Evolutionary conservation across 2,797 vertebrate genomes (phyloP), one percentile per base, ranked within the genome.

Genomic region (Merluccius polli): DNA sequence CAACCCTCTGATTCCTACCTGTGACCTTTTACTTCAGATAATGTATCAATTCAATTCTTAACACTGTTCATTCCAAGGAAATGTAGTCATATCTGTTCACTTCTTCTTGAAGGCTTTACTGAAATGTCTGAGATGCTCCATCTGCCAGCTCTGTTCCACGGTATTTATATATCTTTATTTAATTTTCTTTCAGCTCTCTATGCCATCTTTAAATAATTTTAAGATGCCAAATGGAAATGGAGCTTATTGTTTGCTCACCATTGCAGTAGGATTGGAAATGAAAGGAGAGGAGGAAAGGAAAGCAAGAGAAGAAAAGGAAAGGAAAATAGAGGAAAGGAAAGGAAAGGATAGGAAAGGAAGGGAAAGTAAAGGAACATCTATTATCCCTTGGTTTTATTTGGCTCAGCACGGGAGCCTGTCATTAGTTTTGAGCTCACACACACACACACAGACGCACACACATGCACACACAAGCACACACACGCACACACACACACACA

Each of bases 381-480:
- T 65, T 79, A 73, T 73, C 73, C 52, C 68, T 75, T 86, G 79
- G 21, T 78, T 78, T 82, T 84, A 87, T 85, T 82, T 85, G 74
- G 74, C 72, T 72, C 74, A 67, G 52, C 77, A 82, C 71, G 71
- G 73, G 73, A 85, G 82, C 79, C 81, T 87, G 69, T 88, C 79
- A 88, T 89, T 89, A 88, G 21, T 72, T 76, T 74, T 87, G 73
- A 74, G n/a, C 52, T n/a, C 41, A 48, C 41, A 48, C 41, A 18
- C 41, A 48, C 41, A 48, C 41, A 48, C 41, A 18, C 41, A 48
- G 31, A 48, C 41, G 4, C 41, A 4, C 41, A 48, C 41, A 3
- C 41, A 48, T 3, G 16, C 1, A 4, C 41, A 48, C 41, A 4
- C 41, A 18, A 13, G 4, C 41, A 48, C 41, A 48, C 41, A 18